Evolutionary conservation across 2,113 vertebrate species (phyloP).

Genomic region (Chelonoidis abingdonii): DNA sequence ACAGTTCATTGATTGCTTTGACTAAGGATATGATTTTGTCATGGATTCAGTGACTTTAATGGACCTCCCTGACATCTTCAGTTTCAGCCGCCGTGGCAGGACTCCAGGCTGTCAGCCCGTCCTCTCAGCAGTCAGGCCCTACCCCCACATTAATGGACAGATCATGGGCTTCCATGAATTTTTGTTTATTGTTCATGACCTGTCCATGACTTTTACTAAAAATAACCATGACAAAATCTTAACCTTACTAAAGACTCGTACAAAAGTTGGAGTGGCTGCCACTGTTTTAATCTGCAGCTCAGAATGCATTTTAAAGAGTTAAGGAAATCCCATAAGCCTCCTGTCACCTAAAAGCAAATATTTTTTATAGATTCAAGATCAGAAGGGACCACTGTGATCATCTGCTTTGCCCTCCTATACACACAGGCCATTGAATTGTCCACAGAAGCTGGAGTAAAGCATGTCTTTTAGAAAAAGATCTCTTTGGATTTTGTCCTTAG

Average conservation of each 20-base stretch:
- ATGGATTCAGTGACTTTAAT: too few relatives aligned
- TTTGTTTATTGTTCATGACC: too few relatives aligned
- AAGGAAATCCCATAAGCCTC: too few relatives aligned
- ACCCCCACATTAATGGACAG: too few relatives aligned
- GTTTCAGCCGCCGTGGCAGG: too few relatives aligned
- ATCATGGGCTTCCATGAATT: too few relatives aligned
- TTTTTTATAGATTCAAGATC: background rate
- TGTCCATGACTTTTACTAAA: too few relatives aligned
- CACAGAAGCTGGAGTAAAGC: background rate
- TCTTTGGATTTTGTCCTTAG: background rate
- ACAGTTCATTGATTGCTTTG: background rate
- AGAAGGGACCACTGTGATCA: background rate
- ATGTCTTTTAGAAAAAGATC: background rate
- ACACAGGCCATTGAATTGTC: background rate
- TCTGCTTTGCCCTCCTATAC: background rate
- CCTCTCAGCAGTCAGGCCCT: too few relatives aligned
- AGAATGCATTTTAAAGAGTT: background rate
- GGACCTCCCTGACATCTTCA: too few relatives aligned
- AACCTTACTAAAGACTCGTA: too few relatives aligned
- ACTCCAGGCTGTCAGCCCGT: too few relatives aligned
- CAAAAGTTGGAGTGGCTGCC: background rate
- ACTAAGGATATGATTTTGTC: background rate
- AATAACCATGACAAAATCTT: too few relatives aligned
- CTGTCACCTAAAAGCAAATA: background rate
- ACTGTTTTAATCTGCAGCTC: background rate